Evolutionary conservation across 2,888 invertebrate species (phyloP), one percentile per base, ranked within the genome.

Genomic region (Sacculina carcini): DNA sequence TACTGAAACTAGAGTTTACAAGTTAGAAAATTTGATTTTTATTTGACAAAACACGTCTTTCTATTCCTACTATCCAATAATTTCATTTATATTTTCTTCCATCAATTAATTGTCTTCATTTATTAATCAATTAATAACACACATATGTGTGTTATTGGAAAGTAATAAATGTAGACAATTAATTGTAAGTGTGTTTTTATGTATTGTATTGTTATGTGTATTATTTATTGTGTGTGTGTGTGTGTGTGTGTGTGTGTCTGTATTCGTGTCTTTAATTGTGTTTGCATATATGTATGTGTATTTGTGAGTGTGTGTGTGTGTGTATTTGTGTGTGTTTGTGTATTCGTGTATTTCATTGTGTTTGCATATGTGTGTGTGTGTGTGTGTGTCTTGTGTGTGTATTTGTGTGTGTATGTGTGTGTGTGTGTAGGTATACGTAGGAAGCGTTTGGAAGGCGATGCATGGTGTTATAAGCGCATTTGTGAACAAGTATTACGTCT

Each of bases 401-500:
- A 10, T 31, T 6, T 34, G 6, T 34, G 6, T 34, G 34, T 34
- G 34, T 34, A 16, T 34, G 34, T 34, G 34, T 34, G 34, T 34
- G 34, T 34, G 3, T 5, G 34, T 16, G 10, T 14, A 44, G 44
- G 44, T n/a, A 44, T 44, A 2, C 28, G 44, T 9, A n/a, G 44
- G 3, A 44, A 44, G 44, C 44, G 44, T 5, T 19, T 44, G 16
- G 44, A 44, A 19, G 44, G 44, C 0, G 44, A 44, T 19, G 44
- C 44, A 9, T 44, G 44, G 44, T 44, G 44, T 19, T 44, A 44
- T 19, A 44, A 44, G 28, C n/a, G 44, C 16, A 44, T 44, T 16
- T 44, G 44, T 14, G 44, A 44, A 10, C 44, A 44, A 12, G 44
- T 44, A 16, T 19, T 44, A 7, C 10, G 14, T 5, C 28, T 44